Percentiles rank a stretch among this genome's conserved stretches.
phyloP scores from a whole-genome alignment of 2,888 invertebrate species.

The Mythimna albipuncta region DNA sequence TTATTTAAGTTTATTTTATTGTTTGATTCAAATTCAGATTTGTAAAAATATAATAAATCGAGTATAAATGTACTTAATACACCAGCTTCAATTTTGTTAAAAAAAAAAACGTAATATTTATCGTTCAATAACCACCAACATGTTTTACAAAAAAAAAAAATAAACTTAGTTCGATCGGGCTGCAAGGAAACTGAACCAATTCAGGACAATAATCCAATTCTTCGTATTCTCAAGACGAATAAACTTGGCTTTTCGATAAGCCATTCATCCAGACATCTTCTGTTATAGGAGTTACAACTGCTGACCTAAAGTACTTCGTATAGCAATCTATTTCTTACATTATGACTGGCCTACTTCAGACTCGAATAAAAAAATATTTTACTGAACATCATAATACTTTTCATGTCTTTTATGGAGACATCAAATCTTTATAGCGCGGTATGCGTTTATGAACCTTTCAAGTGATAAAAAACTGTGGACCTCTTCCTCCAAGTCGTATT shows the following conservation, averaged over 20 bases:
- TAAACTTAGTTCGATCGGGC: no score
- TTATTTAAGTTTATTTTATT: no score
- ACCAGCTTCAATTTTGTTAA: no score
- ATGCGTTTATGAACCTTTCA: conserved; percentile 66
- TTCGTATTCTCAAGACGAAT: conserved; percentile 28
- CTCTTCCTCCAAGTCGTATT: conserved; percentile 55
- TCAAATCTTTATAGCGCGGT: conserved; percentile 69
- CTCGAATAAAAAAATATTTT: conserved; percentile 67
- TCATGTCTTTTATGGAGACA: conserved; percentile 67
- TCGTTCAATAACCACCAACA: no score
- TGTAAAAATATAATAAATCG: no score
- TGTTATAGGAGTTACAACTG: conserved; percentile 46
- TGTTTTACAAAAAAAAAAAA: neutral
- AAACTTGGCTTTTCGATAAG: conserved; percentile 36
- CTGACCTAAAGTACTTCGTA: conserved; percentile 52
- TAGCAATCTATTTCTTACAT: conserved; percentile 54
- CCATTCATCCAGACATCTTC: conserved; percentile 16
- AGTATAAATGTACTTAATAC: no score
- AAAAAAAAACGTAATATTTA: no score
- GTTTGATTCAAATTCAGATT: no score
- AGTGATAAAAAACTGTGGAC: conserved; percentile 60
- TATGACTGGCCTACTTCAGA: conserved; percentile 57
- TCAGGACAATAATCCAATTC: conserved; percentile 18
- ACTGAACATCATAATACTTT: conserved; percentile 66
- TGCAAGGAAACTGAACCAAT: no score